These are phyloP conservation scores for Nasonia longicornis DNA, from an alignment of 1,140 invertebrate species.

Conservation along the genomic window DNA sequence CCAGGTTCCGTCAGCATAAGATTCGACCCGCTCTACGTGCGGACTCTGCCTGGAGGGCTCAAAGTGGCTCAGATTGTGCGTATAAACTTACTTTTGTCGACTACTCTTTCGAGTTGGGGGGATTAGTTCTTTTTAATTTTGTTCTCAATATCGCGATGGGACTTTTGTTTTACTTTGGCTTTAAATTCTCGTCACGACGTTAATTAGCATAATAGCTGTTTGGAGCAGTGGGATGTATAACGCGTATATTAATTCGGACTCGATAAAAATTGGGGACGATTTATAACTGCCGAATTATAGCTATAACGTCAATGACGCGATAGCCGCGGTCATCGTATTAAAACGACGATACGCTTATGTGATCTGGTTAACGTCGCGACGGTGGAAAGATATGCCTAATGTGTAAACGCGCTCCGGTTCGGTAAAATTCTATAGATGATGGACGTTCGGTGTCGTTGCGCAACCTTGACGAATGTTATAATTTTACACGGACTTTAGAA, in stretches of 20 bases:
- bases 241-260: neutral
- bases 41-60: slow-evolving; percentile 80
- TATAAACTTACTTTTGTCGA: neutral
- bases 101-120: neutral
- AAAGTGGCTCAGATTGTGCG: slow-evolving; percentile 86
- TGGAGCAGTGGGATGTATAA: too few species aligned
- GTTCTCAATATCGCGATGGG: neutral
- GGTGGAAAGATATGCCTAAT: slow-evolving; percentile 52
- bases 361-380: slow-evolving; percentile 47
- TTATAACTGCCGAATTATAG: neutral
- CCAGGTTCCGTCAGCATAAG: slow-evolving; percentile 77
- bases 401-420: neutral
- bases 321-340: neutral
- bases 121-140: neutral
- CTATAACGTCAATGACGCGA: neutral
- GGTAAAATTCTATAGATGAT: neutral
- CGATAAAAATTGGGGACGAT: neutral
- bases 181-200: too few species aligned
- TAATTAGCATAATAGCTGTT: too few species aligned
- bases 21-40: slow-evolving; percentile 80
- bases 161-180: too few species aligned
- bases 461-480: too few species aligned
- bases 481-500: too few species aligned
- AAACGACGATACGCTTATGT: neutral
- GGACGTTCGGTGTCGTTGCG: neutral